Evolutionary conservation across 2,113 vertebrate species (phyloP).

Genomic region (Charadrius vociferus): DNA sequence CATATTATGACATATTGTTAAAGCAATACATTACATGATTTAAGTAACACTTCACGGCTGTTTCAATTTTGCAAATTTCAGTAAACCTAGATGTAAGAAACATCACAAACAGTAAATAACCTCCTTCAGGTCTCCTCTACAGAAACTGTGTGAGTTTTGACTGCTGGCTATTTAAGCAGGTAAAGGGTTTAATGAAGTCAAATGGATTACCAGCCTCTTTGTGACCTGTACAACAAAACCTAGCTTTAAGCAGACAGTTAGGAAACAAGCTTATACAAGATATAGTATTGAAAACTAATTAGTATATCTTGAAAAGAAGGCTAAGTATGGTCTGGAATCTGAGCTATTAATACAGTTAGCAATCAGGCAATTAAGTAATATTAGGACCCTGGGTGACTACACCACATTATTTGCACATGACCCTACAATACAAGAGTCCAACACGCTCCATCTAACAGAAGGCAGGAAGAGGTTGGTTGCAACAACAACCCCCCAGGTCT

Average conservation of each 20-base stretch:
- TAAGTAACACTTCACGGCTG: conserved; percentile 26
- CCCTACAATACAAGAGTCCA: background rate
- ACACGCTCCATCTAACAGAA: background rate
- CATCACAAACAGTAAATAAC: background rate
- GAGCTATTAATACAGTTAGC: background rate
- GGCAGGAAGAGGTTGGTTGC: background rate
- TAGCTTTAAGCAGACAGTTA: background rate
- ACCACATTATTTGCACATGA: background rate
- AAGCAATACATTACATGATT: background rate
- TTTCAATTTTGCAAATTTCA: background rate
- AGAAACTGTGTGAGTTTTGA: background rate
- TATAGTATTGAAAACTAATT: background rate
- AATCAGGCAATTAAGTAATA: background rate
- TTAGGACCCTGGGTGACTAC: background rate
- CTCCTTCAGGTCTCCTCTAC: background rate
- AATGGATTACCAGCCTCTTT: background rate
- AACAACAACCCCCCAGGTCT: background rate
- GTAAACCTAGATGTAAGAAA: background rate
- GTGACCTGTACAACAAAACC: background rate
- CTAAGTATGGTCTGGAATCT: background rate
- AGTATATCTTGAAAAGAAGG: background rate
- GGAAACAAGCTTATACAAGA: conserved; percentile 4
- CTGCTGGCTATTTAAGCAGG: background rate
- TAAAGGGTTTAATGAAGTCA: background rate
- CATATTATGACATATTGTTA: background rate